phyloP scores from a whole-genome alignment of 2,113 vertebrate genomes.

The Oryzias javanicus region DNA sequence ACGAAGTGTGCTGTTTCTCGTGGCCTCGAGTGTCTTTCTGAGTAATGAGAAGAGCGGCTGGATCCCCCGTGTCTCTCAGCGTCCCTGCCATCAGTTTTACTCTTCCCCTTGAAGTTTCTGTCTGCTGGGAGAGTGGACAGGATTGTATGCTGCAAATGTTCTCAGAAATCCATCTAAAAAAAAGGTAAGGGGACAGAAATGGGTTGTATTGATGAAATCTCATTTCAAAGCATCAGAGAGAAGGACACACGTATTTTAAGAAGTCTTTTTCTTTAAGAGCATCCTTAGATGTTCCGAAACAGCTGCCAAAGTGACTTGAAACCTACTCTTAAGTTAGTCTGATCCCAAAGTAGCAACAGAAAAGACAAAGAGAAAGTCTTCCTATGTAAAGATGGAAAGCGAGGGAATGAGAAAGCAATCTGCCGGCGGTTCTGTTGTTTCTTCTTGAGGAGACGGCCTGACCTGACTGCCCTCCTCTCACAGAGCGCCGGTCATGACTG shows the following conservation, averaged over 20 bases:
- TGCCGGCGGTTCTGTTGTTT: constrained; percentile 24
- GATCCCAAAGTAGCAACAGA: too few species aligned
- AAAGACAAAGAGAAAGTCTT: too few species aligned
- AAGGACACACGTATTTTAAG: too few species aligned
- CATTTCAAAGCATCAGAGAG: too few species aligned
- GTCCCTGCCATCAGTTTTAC: constrained; percentile 31
- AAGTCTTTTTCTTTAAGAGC: too few species aligned
- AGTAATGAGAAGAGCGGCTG: constrained; percentile 73
- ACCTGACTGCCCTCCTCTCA: constrained; percentile 57
- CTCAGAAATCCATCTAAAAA: constrained; percentile 31
- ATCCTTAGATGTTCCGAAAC: too few species aligned
- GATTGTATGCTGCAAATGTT: constrained; percentile 48
- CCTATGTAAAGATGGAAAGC: too few species aligned
- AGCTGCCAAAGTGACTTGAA: too few species aligned
- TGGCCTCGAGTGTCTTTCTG: constrained; percentile 76
- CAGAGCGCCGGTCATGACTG: constrained; percentile 47
- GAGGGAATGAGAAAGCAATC: constrained; percentile 14
- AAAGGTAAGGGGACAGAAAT: constrained; percentile 51
- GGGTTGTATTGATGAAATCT: background rate
- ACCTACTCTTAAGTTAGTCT: too few species aligned
- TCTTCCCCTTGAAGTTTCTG: constrained; percentile 58
- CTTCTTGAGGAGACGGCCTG: constrained; percentile 48
- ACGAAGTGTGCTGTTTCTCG: constrained; percentile 75
- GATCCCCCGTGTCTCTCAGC: constrained; percentile 43
- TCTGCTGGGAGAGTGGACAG: constrained; percentile 37